Evolutionary conservation across 2,888 invertebrate genomes (phyloP).

Genomic region (Drosophila parthenogenetica): DNA sequence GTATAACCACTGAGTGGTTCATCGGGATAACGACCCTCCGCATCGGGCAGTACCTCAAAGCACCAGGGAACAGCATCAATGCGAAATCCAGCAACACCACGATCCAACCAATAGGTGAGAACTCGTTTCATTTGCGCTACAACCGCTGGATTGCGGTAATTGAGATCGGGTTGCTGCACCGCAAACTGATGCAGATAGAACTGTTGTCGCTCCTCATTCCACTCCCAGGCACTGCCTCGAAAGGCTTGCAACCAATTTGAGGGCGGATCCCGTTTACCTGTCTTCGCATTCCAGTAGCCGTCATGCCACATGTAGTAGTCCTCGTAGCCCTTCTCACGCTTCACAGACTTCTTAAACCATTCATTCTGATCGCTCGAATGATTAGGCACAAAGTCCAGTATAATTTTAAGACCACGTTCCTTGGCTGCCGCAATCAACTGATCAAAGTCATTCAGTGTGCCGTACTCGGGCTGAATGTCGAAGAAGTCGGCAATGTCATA

Average conservation of each 20-base stretch:
- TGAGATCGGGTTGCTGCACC: constrained; percentile 91
- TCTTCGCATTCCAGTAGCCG: constrained; percentile 84
- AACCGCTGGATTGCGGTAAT: constrained; percentile 89
- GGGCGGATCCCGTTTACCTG: constrained; percentile 72
- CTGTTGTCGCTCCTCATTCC: constrained; percentile 88
- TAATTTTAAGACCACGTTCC: constrained; percentile 85
- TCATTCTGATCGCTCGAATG: constrained; percentile 92
- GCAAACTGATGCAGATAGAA: constrained; percentile 92
- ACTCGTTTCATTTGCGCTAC: constrained; percentile 87
- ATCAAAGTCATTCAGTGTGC: constrained; percentile 89
- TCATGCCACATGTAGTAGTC: constrained; percentile 92
- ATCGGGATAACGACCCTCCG: constrained; percentile 86
- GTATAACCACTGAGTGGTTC: constrained; percentile 86
- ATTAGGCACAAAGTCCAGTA: constrained; percentile 90
- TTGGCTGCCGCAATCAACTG: constrained; percentile 86
- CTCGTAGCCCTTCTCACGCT: constrained; percentile 87
- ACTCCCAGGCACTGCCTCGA: constrained; percentile 91
- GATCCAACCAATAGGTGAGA: constrained; percentile 92
- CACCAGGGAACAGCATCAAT: constrained; percentile 89
- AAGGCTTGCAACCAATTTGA: constrained; percentile 86
- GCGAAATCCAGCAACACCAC: constrained; percentile 94
- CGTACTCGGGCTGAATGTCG: constrained; percentile 89
- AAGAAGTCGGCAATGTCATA: constrained; percentile 91
- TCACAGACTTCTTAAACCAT: constrained; percentile 93
- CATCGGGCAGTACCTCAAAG: constrained; percentile 86